Evolutionary conservation across 2,888 invertebrate species (phyloP).

Genomic region (Crepidodera aurea): DNA sequence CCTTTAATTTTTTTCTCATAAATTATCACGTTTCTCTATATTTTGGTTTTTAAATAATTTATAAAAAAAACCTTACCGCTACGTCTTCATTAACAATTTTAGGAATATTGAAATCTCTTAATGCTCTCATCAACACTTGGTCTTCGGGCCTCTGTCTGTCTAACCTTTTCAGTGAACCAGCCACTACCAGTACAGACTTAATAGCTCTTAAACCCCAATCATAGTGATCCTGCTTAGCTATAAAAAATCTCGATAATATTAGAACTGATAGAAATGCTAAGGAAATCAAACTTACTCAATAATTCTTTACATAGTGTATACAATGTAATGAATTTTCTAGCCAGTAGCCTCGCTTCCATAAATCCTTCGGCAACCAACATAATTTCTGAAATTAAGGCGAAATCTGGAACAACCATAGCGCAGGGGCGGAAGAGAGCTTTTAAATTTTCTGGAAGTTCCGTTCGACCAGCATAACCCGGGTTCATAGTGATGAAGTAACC

Average conservation of each 20-base stretch:
- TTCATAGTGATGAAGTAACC: conserved; percentile 97
- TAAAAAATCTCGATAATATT: neutral
- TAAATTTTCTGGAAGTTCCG: conserved; percentile 87
- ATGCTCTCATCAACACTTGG: conserved; percentile 91
- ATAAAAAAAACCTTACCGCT: conserved; percentile 61
- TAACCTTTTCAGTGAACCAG: conserved; percentile 86
- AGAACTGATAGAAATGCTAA: neutral
- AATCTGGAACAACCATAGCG: conserved; percentile 95
- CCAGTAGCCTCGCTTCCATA: conserved; percentile 87
- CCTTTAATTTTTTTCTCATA: no score
- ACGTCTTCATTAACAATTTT: conserved; percentile 94
- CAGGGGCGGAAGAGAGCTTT: conserved; percentile 88
- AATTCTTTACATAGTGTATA: conserved; percentile 90
- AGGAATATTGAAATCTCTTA: conserved; percentile 93
- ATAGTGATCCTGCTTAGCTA: conserved; percentile 88
- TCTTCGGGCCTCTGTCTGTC: conserved; percentile 85
- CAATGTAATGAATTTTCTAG: conserved; percentile 92
- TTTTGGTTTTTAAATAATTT: no score
- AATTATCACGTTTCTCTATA: no score
- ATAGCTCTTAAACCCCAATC: conserved; percentile 97
- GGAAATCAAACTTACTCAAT: conserved; percentile 66
- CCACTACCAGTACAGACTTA: conserved; percentile 94
- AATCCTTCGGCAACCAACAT: conserved; percentile 91
- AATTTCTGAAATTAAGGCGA: conserved; percentile 94
- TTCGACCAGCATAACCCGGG: conserved; percentile 89